Evolutionary conservation across 2,888 invertebrate species (phyloP), one percentile per base, ranked within the genome.

Genomic region (Hypsopygia costalis): DNA sequence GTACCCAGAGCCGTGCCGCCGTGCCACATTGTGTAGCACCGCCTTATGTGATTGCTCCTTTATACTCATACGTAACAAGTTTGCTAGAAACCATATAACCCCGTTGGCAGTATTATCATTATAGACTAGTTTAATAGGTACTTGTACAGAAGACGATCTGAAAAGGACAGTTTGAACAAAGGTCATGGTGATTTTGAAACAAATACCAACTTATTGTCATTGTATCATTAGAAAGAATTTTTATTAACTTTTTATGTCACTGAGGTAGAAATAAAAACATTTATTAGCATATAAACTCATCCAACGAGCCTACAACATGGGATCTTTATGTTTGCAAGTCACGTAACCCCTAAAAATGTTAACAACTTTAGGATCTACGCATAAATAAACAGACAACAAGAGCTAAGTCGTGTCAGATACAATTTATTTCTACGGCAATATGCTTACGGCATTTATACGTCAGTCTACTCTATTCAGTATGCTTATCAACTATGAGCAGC

Each of bases 281-380:
- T 51, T 51, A 51, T 51, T 48, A 51, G 46, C 51, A 46, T 51
- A 47, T 51, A 47, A 41, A 44, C 47, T 41, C 47, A 46, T 51
- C 47, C 51, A 43, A 46, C 40, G 41, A 36, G 41, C 21, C 37
- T 36, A 22, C 12, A 35, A 40, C 49, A 44, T 44, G 46, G 44
- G 37, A 43, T 45, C 46, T 46, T 50, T 51, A 51, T 46, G 47
- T 25, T 41, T 28, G 35, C 42, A 20, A 47, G 47, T 47, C 51
- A 51, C 51, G 51, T 51, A 44, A 43, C 34, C 37, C 44, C 47
- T 51, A 47, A 51, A 50, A 51, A 51, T 41, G 51, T 51, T 51
- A 51, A 46, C 51, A 47, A 44, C 42, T 35, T 40, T 43, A 44
- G 34, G 31, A 44, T 44, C 41, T 41, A 44, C 39, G 42, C 35